A percentile compares a stretch with the other conserved stretches of the same genome.
Evolutionary conservation across 2,113 vertebrate species (phyloP).

Genomic region (Machaerirhynchus nigripectus): DNA sequence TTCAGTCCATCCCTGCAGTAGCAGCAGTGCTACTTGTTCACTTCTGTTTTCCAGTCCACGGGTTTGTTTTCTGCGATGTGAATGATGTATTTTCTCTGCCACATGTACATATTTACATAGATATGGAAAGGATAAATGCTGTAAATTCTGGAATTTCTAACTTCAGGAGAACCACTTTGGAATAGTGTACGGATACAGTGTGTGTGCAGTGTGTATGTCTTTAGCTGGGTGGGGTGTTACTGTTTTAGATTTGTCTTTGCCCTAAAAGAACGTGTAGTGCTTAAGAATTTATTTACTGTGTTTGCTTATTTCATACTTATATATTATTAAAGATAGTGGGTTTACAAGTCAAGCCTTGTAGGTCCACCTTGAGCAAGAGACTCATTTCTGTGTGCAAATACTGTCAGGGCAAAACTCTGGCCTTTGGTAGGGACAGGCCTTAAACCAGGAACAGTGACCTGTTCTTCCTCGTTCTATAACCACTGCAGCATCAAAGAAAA

Average conservation of each 20-base stretch:
- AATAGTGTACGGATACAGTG: neutral
- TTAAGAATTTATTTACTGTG: neutral
- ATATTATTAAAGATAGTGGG: neutral
- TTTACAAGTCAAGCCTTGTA: neutral
- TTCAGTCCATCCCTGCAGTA: neutral
- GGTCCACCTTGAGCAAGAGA: neutral
- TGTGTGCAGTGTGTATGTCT: neutral
- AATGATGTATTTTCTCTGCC: neutral
- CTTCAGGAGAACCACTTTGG: neutral
- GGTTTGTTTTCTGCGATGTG: neutral
- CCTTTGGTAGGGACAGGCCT: neutral
- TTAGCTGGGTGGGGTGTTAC: neutral
- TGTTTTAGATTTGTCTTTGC: neutral
- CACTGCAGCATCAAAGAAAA: neutral
- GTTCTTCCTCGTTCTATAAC: neutral
- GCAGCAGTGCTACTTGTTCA: neutral
- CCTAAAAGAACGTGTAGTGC: neutral
- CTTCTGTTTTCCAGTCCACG: neutral
- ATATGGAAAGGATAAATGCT: neutral
- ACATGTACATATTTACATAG: rapidly evolving
- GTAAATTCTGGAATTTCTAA: neutral
- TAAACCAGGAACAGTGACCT: neutral
- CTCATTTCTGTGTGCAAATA: neutral
- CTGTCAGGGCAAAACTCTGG: neutral
- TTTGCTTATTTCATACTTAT: neutral